Evolutionary conservation across 2,888 invertebrate species (phyloP).

Genomic region (Diploptera punctata): DNA sequence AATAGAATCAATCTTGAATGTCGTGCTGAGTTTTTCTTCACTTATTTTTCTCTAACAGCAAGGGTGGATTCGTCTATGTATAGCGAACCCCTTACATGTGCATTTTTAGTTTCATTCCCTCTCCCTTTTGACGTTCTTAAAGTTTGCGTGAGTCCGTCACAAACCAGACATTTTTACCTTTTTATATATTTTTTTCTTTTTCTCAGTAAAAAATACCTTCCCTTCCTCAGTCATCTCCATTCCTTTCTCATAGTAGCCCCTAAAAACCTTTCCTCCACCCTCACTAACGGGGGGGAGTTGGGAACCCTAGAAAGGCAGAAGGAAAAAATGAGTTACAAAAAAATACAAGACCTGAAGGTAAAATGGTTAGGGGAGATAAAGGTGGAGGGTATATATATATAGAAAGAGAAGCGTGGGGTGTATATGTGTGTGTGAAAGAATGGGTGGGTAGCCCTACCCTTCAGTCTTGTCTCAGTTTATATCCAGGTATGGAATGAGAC

Average conservation of each 20-base stretch:
- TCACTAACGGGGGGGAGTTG: not conserved
- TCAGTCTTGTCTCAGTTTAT: slow-evolving; percentile 2
- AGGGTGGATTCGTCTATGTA: too few relatives aligned
- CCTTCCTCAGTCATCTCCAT: slow-evolving; percentile 16
- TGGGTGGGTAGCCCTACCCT: slow-evolving; percentile 22
- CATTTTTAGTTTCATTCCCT: not conserved
- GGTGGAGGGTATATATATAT: not conserved
- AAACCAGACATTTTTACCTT: slow-evolving; percentile 15
- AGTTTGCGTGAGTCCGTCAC: slow-evolving; percentile 16
- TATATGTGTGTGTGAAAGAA: slow-evolving; percentile 11
- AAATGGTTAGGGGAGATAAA: slow-evolving; percentile 4
- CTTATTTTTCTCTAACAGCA: too few relatives aligned
- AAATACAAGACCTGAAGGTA: not conserved
- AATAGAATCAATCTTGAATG: slow-evolving; percentile 6
- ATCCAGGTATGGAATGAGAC: slow-evolving; percentile 16
- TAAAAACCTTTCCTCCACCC: slow-evolving; percentile 11
- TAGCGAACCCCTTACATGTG: not conserved
- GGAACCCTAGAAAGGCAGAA: slow-evolving; percentile 1
- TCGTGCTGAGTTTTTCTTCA: too few relatives aligned
- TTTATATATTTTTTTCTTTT: slow-evolving; percentile 13
- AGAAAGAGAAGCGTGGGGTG: not conserved
- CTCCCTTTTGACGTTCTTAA: not conserved
- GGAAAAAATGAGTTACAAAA: slow-evolving; percentile 26
- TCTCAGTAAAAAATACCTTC: slow-evolving; percentile 14
- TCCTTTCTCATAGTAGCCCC: slow-evolving; percentile 23